Percentiles rank a stretch among this genome's conserved stretches.
These are phyloP conservation scores for Neodon shergylaensis DNA, from an alignment of 2,113 vertebrate species.

Conservation along the genomic window DNA sequence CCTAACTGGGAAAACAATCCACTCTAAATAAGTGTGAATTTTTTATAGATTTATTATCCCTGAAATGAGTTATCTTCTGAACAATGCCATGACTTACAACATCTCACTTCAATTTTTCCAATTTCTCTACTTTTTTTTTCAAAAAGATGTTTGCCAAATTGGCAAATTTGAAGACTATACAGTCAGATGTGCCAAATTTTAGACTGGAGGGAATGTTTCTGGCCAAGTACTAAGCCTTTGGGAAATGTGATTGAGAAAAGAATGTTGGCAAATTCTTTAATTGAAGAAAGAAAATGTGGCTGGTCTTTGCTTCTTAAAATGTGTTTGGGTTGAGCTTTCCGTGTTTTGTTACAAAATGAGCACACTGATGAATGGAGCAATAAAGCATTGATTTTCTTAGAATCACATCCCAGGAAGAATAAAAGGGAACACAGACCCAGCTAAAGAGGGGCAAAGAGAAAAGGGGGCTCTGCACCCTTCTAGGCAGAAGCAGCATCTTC, in stretches of 20 bases:
- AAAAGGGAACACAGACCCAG: background rate
- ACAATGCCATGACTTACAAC: conserved; percentile 30
- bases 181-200: conserved; percentile 38
- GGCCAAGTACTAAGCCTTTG: conserved; percentile 53
- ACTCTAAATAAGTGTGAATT: background rate
- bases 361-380: background rate
- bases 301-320: conserved; percentile 32
- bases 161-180: conserved; percentile 7
- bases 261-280: conserved; percentile 55
- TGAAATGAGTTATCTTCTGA: conserved; percentile 22
- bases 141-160: conserved; percentile 50
- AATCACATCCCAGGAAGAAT: background rate
- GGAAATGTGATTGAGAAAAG: conserved; percentile 32
- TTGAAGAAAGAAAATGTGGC: background rate
- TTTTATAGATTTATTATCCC: background rate
- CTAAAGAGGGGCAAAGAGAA: background rate
- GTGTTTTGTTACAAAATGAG: background rate
- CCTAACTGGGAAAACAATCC: background rate
- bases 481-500: background rate
- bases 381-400: background rate
- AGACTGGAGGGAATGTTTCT: background rate
- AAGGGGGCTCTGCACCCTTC: background rate
- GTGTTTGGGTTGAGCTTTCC: background rate
- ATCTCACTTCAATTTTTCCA: conserved; percentile 18
- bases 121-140: conserved; percentile 47